Percentiles rank a stretch among this genome's conserved stretches.
Conservation (phyloP, 2,888 invertebrate genomes). For the Diabrotica balteata region DNA sequence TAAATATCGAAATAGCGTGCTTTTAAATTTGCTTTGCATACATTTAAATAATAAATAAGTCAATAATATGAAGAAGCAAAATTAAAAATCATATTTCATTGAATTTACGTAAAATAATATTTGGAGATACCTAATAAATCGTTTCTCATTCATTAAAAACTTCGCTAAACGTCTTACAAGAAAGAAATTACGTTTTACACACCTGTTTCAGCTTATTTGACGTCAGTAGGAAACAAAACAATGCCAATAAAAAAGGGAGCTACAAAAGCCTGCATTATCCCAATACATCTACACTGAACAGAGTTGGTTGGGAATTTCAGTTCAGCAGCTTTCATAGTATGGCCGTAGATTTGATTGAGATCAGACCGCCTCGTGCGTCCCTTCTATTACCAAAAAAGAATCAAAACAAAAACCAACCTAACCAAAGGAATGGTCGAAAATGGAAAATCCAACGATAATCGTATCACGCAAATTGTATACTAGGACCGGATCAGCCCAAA, state of each 20-base stretch:
- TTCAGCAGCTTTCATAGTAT: not conserved
- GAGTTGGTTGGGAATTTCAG: not conserved
- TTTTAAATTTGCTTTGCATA: no score
- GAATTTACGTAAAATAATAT: no score
- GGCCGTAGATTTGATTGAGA: not conserved
- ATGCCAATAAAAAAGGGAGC: not conserved
- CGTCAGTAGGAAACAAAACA: not conserved
- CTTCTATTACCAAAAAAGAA: not conserved
- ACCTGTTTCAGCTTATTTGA: not conserved
- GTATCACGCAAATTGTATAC: no score
- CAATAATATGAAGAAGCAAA: no score
- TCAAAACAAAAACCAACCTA: not conserved
- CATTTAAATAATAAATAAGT: no score
- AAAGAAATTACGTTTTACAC: no score
- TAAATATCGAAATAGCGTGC: no score
- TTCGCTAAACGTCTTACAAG: no score
- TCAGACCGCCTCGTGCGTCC: not conserved
- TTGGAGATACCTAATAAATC: no score
- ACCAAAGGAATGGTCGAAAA: not conserved
- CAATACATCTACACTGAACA: not conserved
- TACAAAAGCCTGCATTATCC: not conserved
- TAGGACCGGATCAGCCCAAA: no score
- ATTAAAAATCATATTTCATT: no score
- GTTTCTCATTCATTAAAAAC: no score
- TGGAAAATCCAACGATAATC: conserved; percentile 1